Evolutionary conservation across 2,113 vertebrate genomes (phyloP).

Genomic region (Scomber scombrus): DNA sequence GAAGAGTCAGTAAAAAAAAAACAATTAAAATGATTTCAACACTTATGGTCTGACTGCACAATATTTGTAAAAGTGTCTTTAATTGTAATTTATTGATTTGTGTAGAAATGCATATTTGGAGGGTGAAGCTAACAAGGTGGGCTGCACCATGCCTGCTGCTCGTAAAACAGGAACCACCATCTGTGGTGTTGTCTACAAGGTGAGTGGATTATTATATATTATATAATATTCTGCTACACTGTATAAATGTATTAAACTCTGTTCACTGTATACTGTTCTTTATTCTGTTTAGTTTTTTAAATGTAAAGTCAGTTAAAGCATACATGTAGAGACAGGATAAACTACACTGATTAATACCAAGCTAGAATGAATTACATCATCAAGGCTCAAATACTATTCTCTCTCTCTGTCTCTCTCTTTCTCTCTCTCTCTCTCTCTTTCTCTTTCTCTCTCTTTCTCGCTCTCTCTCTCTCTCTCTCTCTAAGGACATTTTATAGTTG

Average conservation of each 20-base stretch:
- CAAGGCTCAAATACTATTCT: no score
- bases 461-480: no score
- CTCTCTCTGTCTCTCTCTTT: no score
- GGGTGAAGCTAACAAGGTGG: conserved; percentile 85
- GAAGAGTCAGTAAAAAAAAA: no score
- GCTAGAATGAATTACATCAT: no score
- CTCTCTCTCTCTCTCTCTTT: no score
- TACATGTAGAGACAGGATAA: no score
- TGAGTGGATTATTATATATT: conserved; percentile 60
- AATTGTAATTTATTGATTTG: not conserved
- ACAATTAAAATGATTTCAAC: no score
- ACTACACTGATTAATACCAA: no score
- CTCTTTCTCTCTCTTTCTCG: no score
- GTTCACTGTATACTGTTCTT: not conserved
- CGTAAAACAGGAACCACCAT: conserved; percentile 98
- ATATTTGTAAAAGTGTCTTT: not conserved
- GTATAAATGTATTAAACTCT: not conserved
- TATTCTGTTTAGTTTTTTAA: not conserved
- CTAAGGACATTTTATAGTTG: no score
- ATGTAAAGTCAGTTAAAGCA: no score
- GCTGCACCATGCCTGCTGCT: conserved; percentile 86
- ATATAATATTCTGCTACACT: not conserved
- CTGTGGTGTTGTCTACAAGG: conserved; percentile 94
- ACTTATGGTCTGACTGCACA: not conserved
- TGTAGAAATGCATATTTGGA: conserved; percentile 91